These are phyloP conservation scores for Platyura marginata DNA, from an alignment of 1,140 invertebrate species.

Conservation along the genomic window DNA sequence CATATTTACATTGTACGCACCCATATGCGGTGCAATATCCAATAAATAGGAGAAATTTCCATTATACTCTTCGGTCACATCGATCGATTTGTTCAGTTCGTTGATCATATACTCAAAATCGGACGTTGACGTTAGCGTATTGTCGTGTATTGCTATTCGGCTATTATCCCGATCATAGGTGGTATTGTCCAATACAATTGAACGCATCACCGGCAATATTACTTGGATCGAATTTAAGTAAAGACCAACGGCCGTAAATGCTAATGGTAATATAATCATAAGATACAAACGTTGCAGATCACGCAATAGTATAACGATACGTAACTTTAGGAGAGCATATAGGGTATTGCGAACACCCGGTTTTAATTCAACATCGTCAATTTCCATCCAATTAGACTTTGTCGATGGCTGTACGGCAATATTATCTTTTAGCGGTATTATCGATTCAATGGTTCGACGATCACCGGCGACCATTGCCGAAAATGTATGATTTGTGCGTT, in stretches of 20 bases:
- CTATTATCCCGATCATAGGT: constrained; percentile 28
- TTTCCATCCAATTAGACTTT: constrained; percentile 17
- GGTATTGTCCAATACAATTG: constrained; percentile 32
- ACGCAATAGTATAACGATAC: constrained; percentile 18
- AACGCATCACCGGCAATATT: constrained; percentile 38
- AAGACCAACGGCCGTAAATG: constrained; percentile 43
- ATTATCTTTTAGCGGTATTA: constrained; percentile 23
- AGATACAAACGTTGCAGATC: constrained; percentile 26
- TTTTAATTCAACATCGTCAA: constrained; percentile 31
- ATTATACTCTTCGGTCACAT: constrained; percentile 32
- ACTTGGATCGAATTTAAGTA: constrained; percentile 45
- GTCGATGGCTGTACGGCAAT: constrained; percentile 2
- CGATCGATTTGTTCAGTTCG: neutral
- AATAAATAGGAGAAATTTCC: constrained; percentile 42
- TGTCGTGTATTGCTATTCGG: constrained; percentile 1
- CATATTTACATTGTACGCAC: constrained; percentile 37
- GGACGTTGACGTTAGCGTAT: constrained; percentile 9
- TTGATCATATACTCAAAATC: constrained; percentile 6
- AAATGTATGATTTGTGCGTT: neutral
- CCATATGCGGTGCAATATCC: constrained; percentile 38
- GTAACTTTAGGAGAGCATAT: constrained; percentile 20
- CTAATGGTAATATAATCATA: constrained; percentile 26
- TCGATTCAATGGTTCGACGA: constrained; percentile 21
- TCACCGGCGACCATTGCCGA: constrained; percentile 9
- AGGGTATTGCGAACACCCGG: constrained; percentile 31